Evolutionary conservation across 1,140 invertebrate species (phyloP), one percentile per base, ranked within the genome.

Genomic region (Drepana arcuata): DNA sequence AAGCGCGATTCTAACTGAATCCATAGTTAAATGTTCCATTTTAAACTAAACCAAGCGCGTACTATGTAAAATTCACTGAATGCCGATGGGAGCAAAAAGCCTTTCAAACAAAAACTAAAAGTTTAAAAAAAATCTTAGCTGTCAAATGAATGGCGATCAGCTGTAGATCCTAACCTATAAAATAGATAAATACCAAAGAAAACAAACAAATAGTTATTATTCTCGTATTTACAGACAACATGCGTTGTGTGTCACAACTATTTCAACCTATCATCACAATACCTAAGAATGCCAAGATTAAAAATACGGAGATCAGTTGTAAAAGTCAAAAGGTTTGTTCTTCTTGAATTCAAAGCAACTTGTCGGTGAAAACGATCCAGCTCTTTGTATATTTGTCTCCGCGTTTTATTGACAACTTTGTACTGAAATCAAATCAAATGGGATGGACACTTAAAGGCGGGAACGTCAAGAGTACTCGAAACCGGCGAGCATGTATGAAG

Each of bases 321-420:
- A 88, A 87, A 63, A 90, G 89, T 62, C 88, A 90, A 69, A 86
- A 87, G 68, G 89, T 91, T 80, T 48, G 38, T 47, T 33, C 36
- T 39, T 31, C 30, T 16, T 37, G 34, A 12, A 14, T 21, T 11
- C 26, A 25, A 1, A 33, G 15, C 9, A 13, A 9, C n/a, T n/a
- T n/a, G n/a, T n/a, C n/a, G n/a, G n/a, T n/a, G n/a, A n/a, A n/a
- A n/a, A n/a, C n/a, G n/a, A n/a, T n/a, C n/a, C n/a, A n/a, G n/a
- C n/a, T n/a, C n/a, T n/a, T n/a, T n/a, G n/a, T n/a, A n/a, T n/a
- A n/a, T n/a, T n/a, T n/a, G n/a, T n/a, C n/a, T n/a, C n/a, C n/a
- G n/a, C n/a, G n/a, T n/a, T n/a, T n/a, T n/a, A n/a, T n/a, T n/a
- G n/a, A n/a, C n/a, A n/a, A n/a, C n/a, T n/a, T n/a, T n/a, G n/a